Percentiles rank a stretch among this genome's conserved stretches.
These are phyloP conservation scores for Chalcosyrphus nemorum DNA, from an alignment of 2,888 invertebrate species.

Conservation along the genomic window DNA sequence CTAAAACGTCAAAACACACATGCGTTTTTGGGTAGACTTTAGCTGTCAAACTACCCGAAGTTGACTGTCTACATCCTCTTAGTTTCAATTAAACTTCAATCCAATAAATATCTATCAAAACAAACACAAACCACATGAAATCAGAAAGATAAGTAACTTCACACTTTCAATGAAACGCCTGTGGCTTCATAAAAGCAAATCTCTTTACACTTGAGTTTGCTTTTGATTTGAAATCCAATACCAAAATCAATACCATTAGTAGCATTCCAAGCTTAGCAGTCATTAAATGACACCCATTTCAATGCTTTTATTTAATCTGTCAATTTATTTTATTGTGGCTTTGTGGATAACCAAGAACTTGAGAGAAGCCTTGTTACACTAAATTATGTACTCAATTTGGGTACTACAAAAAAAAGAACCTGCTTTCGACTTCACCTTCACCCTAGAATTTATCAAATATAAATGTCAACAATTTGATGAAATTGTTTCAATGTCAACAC, in stretches of 20 bases:
- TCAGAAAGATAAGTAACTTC: not conserved
- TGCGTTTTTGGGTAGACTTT: too few species aligned
- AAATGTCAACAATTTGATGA: constrained; percentile 19
- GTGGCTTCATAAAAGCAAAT: not conserved
- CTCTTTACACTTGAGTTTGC: not conserved
- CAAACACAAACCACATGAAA: not conserved
- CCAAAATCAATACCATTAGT: constrained; percentile 4
- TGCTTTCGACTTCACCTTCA: constrained; percentile 1
- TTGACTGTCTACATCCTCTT: too few species aligned
- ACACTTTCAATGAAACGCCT: not conserved
- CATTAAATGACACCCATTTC: not conserved
- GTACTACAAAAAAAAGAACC: not conserved
- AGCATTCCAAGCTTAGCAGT: not conserved
- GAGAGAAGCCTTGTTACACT: not conserved
- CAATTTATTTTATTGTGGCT: not conserved
- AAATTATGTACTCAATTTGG: not conserved
- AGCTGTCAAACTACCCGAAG: too few species aligned
- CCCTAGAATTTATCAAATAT: constrained; percentile 8
- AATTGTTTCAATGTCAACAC: constrained; percentile 26
- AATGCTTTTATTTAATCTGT: not conserved
- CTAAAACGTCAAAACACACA: too few species aligned
- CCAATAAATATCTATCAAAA: too few species aligned
- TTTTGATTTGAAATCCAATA: constrained; percentile 12
- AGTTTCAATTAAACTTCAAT: too few species aligned
- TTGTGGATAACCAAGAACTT: not conserved